phyloP scores from a whole-genome alignment of 2,888 invertebrate species.

The Carcina quercana region DNA sequence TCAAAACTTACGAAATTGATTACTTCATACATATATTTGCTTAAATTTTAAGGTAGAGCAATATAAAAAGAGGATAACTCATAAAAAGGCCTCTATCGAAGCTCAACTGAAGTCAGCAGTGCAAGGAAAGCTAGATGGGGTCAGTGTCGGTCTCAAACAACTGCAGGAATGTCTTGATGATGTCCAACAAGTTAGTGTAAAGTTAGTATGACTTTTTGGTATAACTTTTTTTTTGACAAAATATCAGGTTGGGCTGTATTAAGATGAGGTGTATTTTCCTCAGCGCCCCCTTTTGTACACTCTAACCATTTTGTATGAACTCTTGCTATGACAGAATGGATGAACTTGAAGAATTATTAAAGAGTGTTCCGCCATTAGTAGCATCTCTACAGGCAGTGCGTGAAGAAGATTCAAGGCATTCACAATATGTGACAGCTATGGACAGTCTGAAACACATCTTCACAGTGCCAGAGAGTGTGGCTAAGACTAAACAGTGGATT shows the following conservation, averaged over 20 bases:
- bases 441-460: slow-evolving; percentile 99
- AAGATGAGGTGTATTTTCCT: no score
- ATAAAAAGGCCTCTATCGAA: slow-evolving; percentile 93
- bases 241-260: no score
- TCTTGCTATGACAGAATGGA: slow-evolving; percentile 82
- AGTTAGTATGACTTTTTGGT: slow-evolving; percentile 44
- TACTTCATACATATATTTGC: background rate
- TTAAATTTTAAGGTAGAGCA: slow-evolving; percentile 78
- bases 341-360: slow-evolving; percentile 83
- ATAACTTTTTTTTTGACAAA: no score
- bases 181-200: slow-evolving; percentile 80
- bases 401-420: slow-evolving; percentile 95
- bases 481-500: slow-evolving; percentile 94
- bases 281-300: no score
- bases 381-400: slow-evolving; percentile 88
- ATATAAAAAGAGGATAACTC: slow-evolving; percentile 81
- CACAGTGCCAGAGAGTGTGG: slow-evolving; percentile 96
- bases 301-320: no score
- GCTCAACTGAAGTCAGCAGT: slow-evolving; percentile 98
- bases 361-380: slow-evolving; percentile 85
- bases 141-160: slow-evolving; percentile 93
- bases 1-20: background rate
- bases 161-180: slow-evolving; percentile 90
- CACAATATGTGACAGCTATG: slow-evolving; percentile 97
- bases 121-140: slow-evolving; percentile 98